A percentile compares a stretch with the other conserved stretches of the same genome.
Conservation (phyloP, 92 coral and sea anemone species). For the Epizoanthus stellaris region DNA sequence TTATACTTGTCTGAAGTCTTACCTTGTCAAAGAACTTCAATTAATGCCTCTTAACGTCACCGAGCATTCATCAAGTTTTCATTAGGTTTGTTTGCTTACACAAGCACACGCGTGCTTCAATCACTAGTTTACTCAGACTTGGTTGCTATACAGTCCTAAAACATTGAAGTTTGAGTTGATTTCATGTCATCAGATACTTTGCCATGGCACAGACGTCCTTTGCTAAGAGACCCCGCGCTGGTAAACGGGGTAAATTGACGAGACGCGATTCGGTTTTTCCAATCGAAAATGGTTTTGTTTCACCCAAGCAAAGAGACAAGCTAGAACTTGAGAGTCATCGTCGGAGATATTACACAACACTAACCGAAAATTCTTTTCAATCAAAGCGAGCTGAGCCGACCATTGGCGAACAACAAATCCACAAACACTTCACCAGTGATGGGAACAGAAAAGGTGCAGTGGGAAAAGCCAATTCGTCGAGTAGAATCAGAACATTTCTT, state of each 20-base stretch:
- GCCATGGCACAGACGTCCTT: constrained; percentile 48
- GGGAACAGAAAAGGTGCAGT: background rate
- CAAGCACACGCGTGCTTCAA: constrained; percentile 43
- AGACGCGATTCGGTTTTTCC: constrained; percentile 44
- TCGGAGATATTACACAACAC: constrained; percentile 59
- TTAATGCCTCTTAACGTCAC: constrained; percentile 37
- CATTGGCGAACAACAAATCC: constrained; percentile 73
- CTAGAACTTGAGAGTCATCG: constrained; percentile 65
- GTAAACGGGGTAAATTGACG: background rate
- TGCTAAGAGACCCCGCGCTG: constrained; percentile 6
- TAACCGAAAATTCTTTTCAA: constrained; percentile 59
- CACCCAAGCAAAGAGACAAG: constrained; percentile 67
- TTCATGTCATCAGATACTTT: background rate
- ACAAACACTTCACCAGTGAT: background rate
- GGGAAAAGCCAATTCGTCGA: background rate
- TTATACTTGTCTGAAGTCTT: background rate
- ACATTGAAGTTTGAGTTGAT: background rate
- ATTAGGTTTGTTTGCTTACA: constrained; percentile 55
- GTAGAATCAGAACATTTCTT: constrained; percentile 4
- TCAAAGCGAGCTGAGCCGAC: constrained; percentile 71
- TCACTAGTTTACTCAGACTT: constrained; percentile 42
- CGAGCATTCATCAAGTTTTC: constrained; percentile 36
- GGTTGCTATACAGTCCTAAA: constrained; percentile 34
- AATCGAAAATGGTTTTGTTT: constrained; percentile 63
- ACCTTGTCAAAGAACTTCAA: constrained; percentile 12